A percentile compares a stretch with the other conserved stretches of the same genome.
phyloP scores from a whole-genome alignment of 2,797 vertebrate species.

The Hippocampus kuda region DNA sequence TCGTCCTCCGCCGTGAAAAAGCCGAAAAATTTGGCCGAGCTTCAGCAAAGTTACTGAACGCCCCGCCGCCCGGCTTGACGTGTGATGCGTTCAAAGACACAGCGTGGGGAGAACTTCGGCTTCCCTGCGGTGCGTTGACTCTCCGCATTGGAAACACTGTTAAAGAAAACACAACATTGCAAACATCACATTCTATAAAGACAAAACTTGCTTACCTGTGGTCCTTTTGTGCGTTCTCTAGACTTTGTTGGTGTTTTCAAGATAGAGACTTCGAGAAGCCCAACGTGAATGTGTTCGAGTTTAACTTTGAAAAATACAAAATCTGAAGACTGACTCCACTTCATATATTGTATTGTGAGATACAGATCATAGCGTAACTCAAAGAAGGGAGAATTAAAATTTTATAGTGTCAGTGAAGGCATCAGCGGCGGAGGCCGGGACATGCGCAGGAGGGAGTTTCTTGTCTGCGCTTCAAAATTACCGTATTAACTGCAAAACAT shows the following conservation, averaged over 20 bases:
- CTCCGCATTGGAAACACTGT: background rate
- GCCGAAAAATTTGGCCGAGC: constrained; percentile 25
- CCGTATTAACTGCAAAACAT: too few species aligned
- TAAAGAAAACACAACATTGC: background rate
- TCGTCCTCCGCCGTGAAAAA: background rate
- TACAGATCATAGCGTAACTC: too few species aligned
- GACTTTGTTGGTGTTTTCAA: too few species aligned
- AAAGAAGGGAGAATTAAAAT: too few species aligned
- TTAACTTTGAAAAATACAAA: too few species aligned
- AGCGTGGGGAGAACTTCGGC: background rate
- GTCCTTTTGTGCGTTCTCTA: too few species aligned
- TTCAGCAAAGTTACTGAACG: constrained; percentile 21
- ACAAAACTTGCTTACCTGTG: background rate
- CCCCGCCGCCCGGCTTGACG: constrained; percentile 21
- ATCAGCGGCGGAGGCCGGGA: constrained; percentile 5
- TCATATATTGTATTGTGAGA: too few species aligned
- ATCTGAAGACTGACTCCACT: too few species aligned
- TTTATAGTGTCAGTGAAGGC: background rate
- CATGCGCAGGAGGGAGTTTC: constrained; percentile 26
- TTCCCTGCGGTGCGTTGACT: background rate
- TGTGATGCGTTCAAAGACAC: constrained; percentile 26
- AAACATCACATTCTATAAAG: background rate
- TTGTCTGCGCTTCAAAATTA: too few species aligned
- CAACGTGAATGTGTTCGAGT: too few species aligned
- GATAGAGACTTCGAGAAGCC: too few species aligned